phyloP scores from a whole-genome alignment of 53 echinoderm and acorn worm species.

The Mesocentrotus franciscanus region DNA sequence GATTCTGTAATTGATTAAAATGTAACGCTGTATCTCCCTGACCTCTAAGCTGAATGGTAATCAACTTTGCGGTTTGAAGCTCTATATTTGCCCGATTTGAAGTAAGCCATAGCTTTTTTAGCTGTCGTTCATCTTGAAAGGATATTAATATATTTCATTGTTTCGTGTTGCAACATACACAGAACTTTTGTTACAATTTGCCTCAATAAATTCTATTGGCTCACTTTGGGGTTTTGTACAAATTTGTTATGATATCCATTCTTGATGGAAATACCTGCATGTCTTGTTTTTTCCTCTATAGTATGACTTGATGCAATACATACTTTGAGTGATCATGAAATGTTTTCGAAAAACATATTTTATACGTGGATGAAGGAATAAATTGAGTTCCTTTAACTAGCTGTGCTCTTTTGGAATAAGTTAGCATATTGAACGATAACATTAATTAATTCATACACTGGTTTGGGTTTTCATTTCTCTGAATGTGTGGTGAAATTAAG shows the following conservation, averaged over 20 bases:
- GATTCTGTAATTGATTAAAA: slow-evolving; percentile 42
- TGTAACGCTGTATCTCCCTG: slow-evolving; percentile 36
- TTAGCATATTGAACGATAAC: neutral
- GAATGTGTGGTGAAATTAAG: neutral
- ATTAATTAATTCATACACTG: neutral
- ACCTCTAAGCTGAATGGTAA: slow-evolving; percentile 3
- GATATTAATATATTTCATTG: too few relatives aligned
- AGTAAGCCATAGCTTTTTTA: neutral
- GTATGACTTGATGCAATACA: neutral
- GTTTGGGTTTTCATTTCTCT: neutral
- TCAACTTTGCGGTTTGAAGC: neutral
- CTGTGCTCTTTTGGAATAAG: neutral
- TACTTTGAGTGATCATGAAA: neutral
- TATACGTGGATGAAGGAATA: too few relatives aligned
- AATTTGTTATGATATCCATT: neutral
- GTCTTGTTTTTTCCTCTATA: neutral
- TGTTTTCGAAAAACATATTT: too few relatives aligned
- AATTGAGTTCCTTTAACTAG: neutral
- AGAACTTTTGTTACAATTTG: too few relatives aligned
- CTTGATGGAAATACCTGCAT: neutral
- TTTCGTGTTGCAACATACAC: too few relatives aligned
- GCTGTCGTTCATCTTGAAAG: too few relatives aligned
- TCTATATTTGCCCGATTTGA: neutral
- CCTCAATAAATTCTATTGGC: too few relatives aligned
- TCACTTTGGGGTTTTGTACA: too few relatives aligned